Base-by-base conservation (phyloP, 2,113 vertebrate genomes). In the Tyrannus savana region DNA sequence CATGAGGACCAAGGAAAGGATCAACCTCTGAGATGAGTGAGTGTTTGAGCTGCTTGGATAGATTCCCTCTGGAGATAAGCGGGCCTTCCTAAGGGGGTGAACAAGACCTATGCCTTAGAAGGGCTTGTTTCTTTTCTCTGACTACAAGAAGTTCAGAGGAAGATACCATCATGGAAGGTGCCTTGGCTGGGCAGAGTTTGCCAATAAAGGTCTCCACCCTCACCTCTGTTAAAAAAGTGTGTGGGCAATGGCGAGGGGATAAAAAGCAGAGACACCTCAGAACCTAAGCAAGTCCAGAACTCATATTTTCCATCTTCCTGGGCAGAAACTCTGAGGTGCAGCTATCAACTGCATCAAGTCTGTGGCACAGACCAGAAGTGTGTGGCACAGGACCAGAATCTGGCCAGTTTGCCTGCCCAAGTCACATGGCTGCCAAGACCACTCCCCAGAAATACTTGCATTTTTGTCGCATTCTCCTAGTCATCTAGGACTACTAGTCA, bases 101-200 rank as follows among this genome's bases (percentile, higher is more conserved):
- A 14, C 10, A 85, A 47, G 41, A 72, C 11, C 53, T 30, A 24
- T 14, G 50, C 22, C 62, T 76, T 49, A 10, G 6, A 72, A 90
- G 12, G 14, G 19, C n/a, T 37, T 41, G 10, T 9, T 83, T 71
- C 27, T 73, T 50, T 62, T 58, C 25, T 23, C 30, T 73, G 58
- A 69, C 41, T 80, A 37, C 15, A 75, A 35, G 24, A 55, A 78
- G 15, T 21, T 85, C 58, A 77, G 79, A 88, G 18, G 8, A 83
- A 41, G 42, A 33, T 10, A 59, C 3, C 12, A 90, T 28, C 22
- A 41, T 2, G 31, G 21, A 69, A 24, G 7, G 17, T 60, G 19
- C 7, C 23, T 41, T 69, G 19, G 23, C 14, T 69, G 39, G 11
- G 7, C 13, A 50, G 35, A 85, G 21, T 63, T 0, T 0, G n/a